Evolutionary conservation across 2,888 invertebrate species (phyloP).

Genomic region (Eurytoma californica): DNA sequence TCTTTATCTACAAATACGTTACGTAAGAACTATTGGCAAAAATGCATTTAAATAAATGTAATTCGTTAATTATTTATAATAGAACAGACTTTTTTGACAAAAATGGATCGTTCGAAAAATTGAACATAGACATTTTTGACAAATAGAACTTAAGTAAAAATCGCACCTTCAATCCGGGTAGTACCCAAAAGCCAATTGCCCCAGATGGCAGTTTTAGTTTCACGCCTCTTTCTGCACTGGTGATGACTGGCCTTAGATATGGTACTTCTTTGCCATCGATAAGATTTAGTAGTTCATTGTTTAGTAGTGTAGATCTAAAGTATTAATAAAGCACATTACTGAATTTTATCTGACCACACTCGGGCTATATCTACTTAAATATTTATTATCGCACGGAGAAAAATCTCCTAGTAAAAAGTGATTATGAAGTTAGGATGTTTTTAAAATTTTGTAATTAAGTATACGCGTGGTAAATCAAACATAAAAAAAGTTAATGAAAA

Average conservation of each 20-base stretch:
- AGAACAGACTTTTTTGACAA: background rate
- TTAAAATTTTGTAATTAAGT: no score
- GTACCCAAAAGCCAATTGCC: constrained; percentile 85
- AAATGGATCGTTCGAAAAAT: background rate
- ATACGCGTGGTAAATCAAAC: background rate
- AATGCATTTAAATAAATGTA: background rate
- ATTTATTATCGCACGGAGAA: no score
- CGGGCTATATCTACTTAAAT: no score
- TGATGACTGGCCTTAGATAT: constrained; percentile 75
- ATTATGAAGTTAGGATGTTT: no score
- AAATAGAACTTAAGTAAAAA: background rate
- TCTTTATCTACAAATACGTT: constrained; percentile 61
- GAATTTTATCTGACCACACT: no score
- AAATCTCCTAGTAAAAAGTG: no score
- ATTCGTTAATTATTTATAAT: background rate
- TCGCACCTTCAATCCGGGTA: constrained; percentile 81
- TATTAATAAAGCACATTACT: background rate
- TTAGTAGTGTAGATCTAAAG: constrained; percentile 80
- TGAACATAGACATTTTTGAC: constrained; percentile 1
- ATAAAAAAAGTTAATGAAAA: constrained; percentile 6
- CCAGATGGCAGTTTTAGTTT: constrained; percentile 80
- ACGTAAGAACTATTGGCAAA: background rate
- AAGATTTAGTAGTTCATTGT: constrained; percentile 79
- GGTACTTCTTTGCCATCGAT: constrained; percentile 78
- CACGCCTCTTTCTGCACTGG: constrained; percentile 77